phyloP scores from a whole-genome alignment of 2,797 vertebrate genomes.

The Eupleurogrammus muticus region DNA sequence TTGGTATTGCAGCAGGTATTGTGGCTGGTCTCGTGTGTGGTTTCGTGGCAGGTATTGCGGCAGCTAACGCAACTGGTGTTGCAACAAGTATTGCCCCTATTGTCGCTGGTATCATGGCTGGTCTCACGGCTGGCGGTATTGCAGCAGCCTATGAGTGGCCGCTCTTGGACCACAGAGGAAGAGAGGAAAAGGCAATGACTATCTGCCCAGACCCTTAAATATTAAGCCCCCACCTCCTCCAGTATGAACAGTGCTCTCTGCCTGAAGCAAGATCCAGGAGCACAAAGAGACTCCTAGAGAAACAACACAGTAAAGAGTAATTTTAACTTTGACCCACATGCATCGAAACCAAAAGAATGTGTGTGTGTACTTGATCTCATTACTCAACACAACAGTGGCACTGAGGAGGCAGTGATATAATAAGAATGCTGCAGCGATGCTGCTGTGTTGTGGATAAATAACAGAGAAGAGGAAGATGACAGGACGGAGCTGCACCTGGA shows the following conservation, averaged over 20 bases:
- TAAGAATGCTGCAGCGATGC: slow-evolving; percentile 45
- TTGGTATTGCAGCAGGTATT: too few relatives aligned
- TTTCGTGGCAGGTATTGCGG: too few relatives aligned
- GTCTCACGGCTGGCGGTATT: slow-evolving; percentile 49
- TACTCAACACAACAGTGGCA: slow-evolving; percentile 51
- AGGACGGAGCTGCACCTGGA: slow-evolving; percentile 50
- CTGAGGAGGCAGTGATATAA: slow-evolving; percentile 37
- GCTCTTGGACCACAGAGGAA: slow-evolving; percentile 68
- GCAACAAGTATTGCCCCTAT: too few relatives aligned
- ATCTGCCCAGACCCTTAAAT: slow-evolving; percentile 72
- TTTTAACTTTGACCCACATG: slow-evolving; percentile 56
- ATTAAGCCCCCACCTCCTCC: slow-evolving; percentile 69
- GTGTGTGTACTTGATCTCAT: slow-evolving; percentile 54
- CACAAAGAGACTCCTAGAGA: slow-evolving; percentile 49
- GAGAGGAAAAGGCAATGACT: too few relatives aligned
- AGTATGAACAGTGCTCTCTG: slow-evolving; percentile 67
- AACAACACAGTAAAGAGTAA: slow-evolving; percentile 60
- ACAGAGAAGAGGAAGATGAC: slow-evolving; percentile 59
- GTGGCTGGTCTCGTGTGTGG: too few relatives aligned
- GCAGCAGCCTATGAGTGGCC: slow-evolving; percentile 68
- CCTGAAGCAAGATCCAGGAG: slow-evolving; percentile 67
- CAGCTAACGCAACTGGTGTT: too few relatives aligned
- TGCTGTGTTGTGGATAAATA: slow-evolving; percentile 57
- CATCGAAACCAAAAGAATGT: slow-evolving; percentile 59
- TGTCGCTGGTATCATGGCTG: too few relatives aligned